These are phyloP conservation scores for Dromas ardeola DNA, from an alignment of 2,113 vertebrate genomes.

Conservation along the genomic window DNA sequence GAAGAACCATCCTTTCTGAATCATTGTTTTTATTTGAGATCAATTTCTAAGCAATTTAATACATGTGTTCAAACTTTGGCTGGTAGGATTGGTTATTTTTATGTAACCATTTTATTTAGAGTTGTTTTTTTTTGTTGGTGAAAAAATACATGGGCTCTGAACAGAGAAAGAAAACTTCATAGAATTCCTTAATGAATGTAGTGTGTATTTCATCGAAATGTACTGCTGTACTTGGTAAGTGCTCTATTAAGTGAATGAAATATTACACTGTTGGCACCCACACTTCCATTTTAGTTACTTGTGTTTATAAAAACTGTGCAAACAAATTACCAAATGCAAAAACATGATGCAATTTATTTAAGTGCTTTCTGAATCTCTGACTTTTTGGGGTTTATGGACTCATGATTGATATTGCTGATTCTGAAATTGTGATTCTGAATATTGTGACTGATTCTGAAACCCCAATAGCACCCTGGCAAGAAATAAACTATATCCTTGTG, in stretches of 20 bases:
- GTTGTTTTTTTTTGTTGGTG: not conserved
- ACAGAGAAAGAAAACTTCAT: conserved; percentile 51
- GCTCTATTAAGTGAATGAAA: conserved; percentile 46
- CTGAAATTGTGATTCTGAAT: not conserved
- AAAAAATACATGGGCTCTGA: not conserved
- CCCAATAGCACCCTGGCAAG: not conserved
- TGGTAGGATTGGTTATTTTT: not conserved
- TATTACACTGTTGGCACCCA: not conserved
- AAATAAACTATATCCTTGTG: conserved; percentile 43
- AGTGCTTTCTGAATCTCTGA: conserved; percentile 47
- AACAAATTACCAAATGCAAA: conserved; percentile 58
- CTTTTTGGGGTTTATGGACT: conserved; percentile 51
- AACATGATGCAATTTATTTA: not conserved
- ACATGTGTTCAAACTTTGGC: not conserved
- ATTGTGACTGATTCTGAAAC: conserved; percentile 31
- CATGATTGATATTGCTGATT: conserved; percentile 51
- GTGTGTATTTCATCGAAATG: conserved; percentile 35
- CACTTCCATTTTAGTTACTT: conserved; percentile 25
- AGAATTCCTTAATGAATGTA: conserved; percentile 51
- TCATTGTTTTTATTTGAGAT: not conserved
- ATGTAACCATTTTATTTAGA: not conserved
- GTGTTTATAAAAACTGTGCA: conserved; percentile 50
- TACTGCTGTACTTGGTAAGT: conserved; percentile 47
- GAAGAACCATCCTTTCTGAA: not conserved
- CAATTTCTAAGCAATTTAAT: not conserved